Conservation (phyloP, 2,888 invertebrate genomes). For the Athalia cordata region DNA sequence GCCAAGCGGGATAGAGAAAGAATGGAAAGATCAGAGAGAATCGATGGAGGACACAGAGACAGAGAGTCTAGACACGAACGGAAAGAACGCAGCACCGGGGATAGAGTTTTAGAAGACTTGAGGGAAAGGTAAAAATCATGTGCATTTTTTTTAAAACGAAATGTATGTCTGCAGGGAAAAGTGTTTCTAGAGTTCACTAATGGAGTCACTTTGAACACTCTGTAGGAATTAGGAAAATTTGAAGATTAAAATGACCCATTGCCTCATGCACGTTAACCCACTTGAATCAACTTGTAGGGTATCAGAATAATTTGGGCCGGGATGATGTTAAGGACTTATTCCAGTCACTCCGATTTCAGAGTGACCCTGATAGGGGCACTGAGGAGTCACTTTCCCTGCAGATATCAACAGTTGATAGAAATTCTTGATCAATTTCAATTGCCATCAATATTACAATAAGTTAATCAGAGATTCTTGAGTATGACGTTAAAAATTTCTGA, state of each 20-base stretch:
- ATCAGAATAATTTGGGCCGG: too few species aligned
- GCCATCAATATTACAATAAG: background rate
- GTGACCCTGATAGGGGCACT: too few species aligned
- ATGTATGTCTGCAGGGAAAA: too few species aligned
- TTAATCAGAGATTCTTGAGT: background rate
- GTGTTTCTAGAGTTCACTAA: too few species aligned
- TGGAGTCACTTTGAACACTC: too few species aligned
- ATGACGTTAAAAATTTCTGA: slow-evolving; percentile 38
- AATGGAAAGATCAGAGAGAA: slow-evolving; percentile 60
- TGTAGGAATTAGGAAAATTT: background rate
- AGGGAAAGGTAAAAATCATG: slow-evolving; percentile 76
- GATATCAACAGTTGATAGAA: background rate
- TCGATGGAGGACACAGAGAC: slow-evolving; percentile 63
- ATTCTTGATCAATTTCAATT: background rate
- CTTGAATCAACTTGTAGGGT: too few species aligned
- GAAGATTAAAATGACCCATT: background rate
- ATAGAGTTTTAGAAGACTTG: slow-evolving; percentile 84
- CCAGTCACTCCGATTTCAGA: background rate
- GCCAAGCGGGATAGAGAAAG: slow-evolving; percentile 65
- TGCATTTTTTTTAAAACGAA: too few species aligned
- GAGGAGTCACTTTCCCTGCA: too few species aligned
- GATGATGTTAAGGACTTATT: background rate
- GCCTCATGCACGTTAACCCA: too few species aligned
- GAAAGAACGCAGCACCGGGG: slow-evolving; percentile 75
- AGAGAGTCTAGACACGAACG: slow-evolving; percentile 74